Percentiles rank a stretch among this genome's conserved stretches.
Conservation (phyloP, 2,113 vertebrate genomes). For the Dipodomys merriami region DNA sequence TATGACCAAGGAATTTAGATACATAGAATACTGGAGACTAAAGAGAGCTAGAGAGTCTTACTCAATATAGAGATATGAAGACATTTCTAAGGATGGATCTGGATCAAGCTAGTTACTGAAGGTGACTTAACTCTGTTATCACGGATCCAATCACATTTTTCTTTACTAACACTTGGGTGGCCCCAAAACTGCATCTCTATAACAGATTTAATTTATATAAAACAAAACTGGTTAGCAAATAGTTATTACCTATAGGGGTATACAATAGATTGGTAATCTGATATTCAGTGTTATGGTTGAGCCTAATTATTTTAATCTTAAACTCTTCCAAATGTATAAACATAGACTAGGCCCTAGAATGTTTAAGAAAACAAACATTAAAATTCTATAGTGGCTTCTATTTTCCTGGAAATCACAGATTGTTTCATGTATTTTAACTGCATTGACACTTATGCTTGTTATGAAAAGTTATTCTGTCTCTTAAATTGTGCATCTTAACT, state of each 20-base stretch:
- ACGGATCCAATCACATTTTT: background rate
- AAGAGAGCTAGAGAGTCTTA: background rate
- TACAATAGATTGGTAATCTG: background rate
- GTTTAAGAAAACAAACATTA: slow-evolving; percentile 8
- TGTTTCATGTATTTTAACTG: background rate
- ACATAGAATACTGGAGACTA: background rate
- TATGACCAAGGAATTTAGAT: background rate
- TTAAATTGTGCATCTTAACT: background rate
- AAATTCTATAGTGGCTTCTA: slow-evolving; percentile 16
- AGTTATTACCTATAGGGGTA: too few relatives aligned
- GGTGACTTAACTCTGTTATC: background rate
- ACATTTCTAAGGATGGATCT: background rate
- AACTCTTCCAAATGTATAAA: background rate
- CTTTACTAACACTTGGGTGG: background rate
- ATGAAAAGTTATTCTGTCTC: background rate
- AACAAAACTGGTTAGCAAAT: background rate
- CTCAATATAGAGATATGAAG: background rate
- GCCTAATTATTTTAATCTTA: slow-evolving; percentile 40
- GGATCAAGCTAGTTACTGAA: background rate
- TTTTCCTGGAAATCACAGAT: background rate
- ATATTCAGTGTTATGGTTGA: background rate
- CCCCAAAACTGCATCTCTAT: background rate
- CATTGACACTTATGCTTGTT: background rate
- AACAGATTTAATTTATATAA: background rate
- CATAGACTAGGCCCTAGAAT: background rate